Evolutionary conservation across 1,140 invertebrate genomes (phyloP).

Genomic region (Lordiphosa mommai): DNA sequence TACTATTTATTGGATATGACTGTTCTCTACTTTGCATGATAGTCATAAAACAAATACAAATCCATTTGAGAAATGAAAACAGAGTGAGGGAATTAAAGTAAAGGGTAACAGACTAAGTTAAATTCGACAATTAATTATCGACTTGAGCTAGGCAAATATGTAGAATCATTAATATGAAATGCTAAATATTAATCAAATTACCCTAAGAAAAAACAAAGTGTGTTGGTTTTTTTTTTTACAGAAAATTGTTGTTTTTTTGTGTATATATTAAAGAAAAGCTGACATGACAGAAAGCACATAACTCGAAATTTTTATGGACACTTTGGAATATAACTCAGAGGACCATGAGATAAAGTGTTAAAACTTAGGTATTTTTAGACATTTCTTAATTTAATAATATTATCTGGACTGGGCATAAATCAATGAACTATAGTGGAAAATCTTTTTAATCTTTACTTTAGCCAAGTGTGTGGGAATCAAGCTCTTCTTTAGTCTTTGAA

Average conservation of each 20-base stretch:
- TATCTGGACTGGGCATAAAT: too few species aligned
- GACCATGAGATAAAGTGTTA: too few species aligned
- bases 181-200: constrained; percentile 3
- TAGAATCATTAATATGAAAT: constrained; percentile 5
- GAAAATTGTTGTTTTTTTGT: not conserved
- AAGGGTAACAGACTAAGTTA: constrained; percentile 75
- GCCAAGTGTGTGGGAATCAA: too few species aligned
- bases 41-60: constrained; percentile 49
- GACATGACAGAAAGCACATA: too few species aligned
- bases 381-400: too few species aligned
- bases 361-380: too few species aligned
- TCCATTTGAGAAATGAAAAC: constrained; percentile 37
- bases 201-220: not conserved
- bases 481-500: too few species aligned
- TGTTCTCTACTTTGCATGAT: constrained; percentile 55
- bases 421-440: too few species aligned
- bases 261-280: too few species aligned
- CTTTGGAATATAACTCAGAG: constrained; percentile 10
- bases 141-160: constrained; percentile 21
- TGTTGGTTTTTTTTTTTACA: constrained; percentile 14
- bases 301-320: too few species aligned
- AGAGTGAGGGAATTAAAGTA: constrained; percentile 36
- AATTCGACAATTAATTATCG: constrained; percentile 37
- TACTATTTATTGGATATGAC: constrained; percentile 49
- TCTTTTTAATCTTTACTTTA: too few species aligned